phyloP scores from a whole-genome alignment of 1,140 invertebrate species.

The Drosophila micromelanica region DNA sequence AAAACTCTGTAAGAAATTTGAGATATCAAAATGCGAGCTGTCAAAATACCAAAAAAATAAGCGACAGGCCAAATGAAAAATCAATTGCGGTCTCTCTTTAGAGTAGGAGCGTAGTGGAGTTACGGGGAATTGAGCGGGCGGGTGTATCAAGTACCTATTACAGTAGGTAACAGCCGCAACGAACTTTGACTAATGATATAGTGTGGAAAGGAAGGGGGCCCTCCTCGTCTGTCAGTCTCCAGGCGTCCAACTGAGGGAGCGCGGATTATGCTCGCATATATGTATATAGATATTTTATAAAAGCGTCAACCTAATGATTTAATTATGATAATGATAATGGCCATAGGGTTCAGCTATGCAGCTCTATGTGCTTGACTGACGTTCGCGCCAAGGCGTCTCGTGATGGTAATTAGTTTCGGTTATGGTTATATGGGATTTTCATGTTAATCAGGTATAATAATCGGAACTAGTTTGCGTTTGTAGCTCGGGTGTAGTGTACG shows the following conservation, averaged over 20 bases:
- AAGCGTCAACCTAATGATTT: slow-evolving; percentile 70
- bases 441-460: slow-evolving; percentile 23
- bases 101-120: neutral
- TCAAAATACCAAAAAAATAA: slow-evolving; percentile 71
- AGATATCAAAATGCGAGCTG: slow-evolving; percentile 75
- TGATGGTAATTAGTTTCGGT: slow-evolving; percentile 26
- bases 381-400: slow-evolving; percentile 1
- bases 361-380: slow-evolving; percentile 8
- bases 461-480: slow-evolving; percentile 1
- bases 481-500: neutral
- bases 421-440: slow-evolving; percentile 30
- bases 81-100: slow-evolving; percentile 56
- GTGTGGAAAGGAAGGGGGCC: slow-evolving; percentile 41
- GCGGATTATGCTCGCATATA: slow-evolving; percentile 28
- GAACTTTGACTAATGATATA: slow-evolving; percentile 72
- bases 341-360: slow-evolving; percentile 22
- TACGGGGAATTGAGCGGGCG: slow-evolving; percentile 1
- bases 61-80: slow-evolving; percentile 52
- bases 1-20: slow-evolving; percentile 53
- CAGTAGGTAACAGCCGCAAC: slow-evolving; percentile 43
- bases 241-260: slow-evolving; percentile 31
- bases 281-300: neutral
- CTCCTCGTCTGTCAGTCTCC: slow-evolving; percentile 1
- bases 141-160: slow-evolving; percentile 31
- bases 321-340: slow-evolving; percentile 72